phyloP scores from a whole-genome alignment of 53 echinoderm and acorn worm species.

The Holothuria leucospilota region DNA sequence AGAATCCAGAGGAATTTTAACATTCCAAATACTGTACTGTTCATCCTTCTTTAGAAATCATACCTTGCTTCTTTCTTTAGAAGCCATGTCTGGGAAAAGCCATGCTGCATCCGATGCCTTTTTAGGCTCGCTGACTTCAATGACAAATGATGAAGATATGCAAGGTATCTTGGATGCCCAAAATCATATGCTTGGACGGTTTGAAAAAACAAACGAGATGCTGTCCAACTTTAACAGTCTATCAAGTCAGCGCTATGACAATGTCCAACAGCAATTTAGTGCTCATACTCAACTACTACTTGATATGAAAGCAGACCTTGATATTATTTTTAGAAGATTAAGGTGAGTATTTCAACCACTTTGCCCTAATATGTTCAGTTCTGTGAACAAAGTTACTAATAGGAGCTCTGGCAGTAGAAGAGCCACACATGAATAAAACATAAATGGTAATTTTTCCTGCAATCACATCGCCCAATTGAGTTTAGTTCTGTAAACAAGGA shows the following conservation, averaged over 20 bases:
- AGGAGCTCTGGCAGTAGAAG: not conserved
- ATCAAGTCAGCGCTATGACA: constrained; percentile 77
- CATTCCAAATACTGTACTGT: no score
- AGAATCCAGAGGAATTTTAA: no score
- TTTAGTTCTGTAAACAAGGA: no score
- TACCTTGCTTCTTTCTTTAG: not conserved
- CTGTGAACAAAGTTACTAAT: not conserved
- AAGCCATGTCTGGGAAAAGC: constrained; percentile 43
- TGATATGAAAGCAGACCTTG: constrained; percentile 87
- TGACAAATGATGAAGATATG: constrained; percentile 93
- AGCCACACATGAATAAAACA: no score
- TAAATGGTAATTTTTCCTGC: no score
- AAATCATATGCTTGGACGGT: constrained; percentile 88
- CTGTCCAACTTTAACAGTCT: constrained; percentile 88
- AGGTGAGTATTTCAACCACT: constrained; percentile 56
- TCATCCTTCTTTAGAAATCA: no score
- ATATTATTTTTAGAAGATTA: constrained; percentile 84
- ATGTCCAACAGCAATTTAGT: constrained; percentile 83
- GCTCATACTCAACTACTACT: constrained; percentile 84
- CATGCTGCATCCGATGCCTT: constrained; percentile 90
- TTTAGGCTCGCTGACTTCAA: constrained; percentile 77
- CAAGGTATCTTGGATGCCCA: constrained; percentile 87
- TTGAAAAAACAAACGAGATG: constrained; percentile 97
- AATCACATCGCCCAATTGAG: no score
- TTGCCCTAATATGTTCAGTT: no score